Evolutionary conservation across 2,888 invertebrate species (phyloP), one percentile per base, ranked within the genome.

Genomic region (Cheilosia urbana): DNA sequence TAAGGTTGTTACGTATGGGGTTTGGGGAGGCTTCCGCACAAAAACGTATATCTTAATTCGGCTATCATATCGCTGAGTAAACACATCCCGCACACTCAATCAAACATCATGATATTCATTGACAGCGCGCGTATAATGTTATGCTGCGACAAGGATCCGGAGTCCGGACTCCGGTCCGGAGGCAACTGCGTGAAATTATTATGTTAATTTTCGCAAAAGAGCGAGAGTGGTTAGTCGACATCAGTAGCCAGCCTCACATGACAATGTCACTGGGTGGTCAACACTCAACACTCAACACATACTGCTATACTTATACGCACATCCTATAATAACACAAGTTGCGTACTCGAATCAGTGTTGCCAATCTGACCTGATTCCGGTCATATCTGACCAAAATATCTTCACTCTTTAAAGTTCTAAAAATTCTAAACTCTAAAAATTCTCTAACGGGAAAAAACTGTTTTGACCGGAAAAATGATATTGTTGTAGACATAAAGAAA

Each of bases 11-110:
- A 11, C 15, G 37, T n/a, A 9, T 4, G 30, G 4, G 37, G n/a
- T n/a, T n/a, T n/a, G n/a, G n/a, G 37, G 13, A 37, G 49, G 17
- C 47, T 19, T 9, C 47, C 47, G 19, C 7, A n/a, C 58, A 71
- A 73, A 68, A 55, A 71, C 84, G n/a, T n/a, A 71, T 66, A 80
- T 79, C 84, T 80, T 84, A 80, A 84, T 84, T 80, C 71, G 80
- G 80, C 80, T 80, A 80, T 84, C 84, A 80, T 84, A 71, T 75
- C 84, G 65, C 65, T 80, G 55, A 53, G 79, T 66, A 84, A 79
- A 80, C 79, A 79, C 69, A 66, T 49, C 65, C 21, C 78, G 63
- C 83, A 78, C 83, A 78, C 78, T 78, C 78, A 73, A 84, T 80
- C 84, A 80, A 84, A 69, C 71, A 69, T 79, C 75, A 65, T 40